Evolutionary conservation across 2,888 invertebrate species (phyloP), one percentile per base, ranked within the genome.

Genomic region (Colletes collaris): DNA sequence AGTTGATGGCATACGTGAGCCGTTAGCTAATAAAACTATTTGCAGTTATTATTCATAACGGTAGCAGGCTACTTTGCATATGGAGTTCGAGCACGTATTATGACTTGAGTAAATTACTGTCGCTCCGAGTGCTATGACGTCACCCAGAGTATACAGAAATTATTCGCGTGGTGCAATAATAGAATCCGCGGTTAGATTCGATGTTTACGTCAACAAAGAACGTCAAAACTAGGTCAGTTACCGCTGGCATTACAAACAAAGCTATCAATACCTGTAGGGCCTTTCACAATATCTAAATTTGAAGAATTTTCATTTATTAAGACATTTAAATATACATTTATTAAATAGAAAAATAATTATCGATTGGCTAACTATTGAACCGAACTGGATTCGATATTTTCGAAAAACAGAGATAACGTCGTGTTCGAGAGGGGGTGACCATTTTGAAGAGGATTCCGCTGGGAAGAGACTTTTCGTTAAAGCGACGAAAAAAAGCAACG

Each of bases 1-100:
- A 44, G 67, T 10, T 62, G 35, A 56, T 56, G 58, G 49, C 16
- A 10, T 19, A 67, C 67, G 56, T 66, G 56, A 55, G 66, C 10
- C 40, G 66, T 49, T 27, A 58, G 46, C 63, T 27, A 55, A 60
- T 71, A 53, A 71, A 76, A 76, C 44, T 60, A 37, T 65, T 49
- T 49, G 16, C 13, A 5, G 69, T 52, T 58, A 75, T 75, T 50
- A 64, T 64, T 58, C 62, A 56, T 16, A 27, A 19, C 16, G 35
- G 46, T 37, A 49, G 16, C n/a, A 13, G 59, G 19, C 44, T 65
- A 55, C 40, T 76, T 71, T 76, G 71, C 58, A 65, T 72, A 67
- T 13, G 53, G n/a, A 40, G 13, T 35, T 52, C 7, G 52, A 5
- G n/a, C 53, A 8, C 46, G 60, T 65, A 65, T 76, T 65, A 65